Base-by-base conservation (phyloP, 2,888 invertebrate species). In the Leucania comma region DNA sequence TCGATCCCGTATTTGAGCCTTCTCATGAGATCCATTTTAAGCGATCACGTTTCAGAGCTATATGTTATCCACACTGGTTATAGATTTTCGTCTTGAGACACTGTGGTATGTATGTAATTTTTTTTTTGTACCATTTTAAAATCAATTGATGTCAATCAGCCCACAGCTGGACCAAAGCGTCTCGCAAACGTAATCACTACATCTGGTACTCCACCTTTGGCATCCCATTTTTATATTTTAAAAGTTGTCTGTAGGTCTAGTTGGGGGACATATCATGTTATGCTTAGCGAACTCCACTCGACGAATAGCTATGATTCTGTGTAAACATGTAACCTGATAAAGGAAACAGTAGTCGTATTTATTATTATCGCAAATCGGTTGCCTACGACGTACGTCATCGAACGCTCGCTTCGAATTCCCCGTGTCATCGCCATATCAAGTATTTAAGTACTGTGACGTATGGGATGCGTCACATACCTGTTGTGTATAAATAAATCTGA, bases 391-490 rank as follows among this genome's bases (percentile, higher is more conserved):
- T 20, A 2, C 9, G 60, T 53, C 56, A 24, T 35, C 20, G 42
- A 42, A 42, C 6, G 42, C 42, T 42, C 20, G 42, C 42, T 80
- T 51, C 24, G 29, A 60, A 66, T 75, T 26, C 51, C 17, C 48
- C 17, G 56, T 60, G 60, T 75, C 80, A 75, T 80, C 29, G 80
- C 20, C 24, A 3, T 56, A 46, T 59, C 32, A n/a, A 24, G 2
- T 70, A 46, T 59, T 54, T 48, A 17, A 14, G 24, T 48, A 24
- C 48, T 46, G 29, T 75, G 75, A 80, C 75, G 75, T 74, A 17
- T 20, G 3, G n/a, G 24, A 53, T 46, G 60, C 32, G 32, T n/a
- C 50, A 56, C 50, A 35, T 72, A 51, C 57, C 56, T 38, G 17
- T 38, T 38, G 24, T n/a, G 24, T 71, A 57, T 50, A 50, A 60